Conservation (phyloP, 2,888 invertebrate genomes). For the Eumacrocentrus americanus region DNA sequence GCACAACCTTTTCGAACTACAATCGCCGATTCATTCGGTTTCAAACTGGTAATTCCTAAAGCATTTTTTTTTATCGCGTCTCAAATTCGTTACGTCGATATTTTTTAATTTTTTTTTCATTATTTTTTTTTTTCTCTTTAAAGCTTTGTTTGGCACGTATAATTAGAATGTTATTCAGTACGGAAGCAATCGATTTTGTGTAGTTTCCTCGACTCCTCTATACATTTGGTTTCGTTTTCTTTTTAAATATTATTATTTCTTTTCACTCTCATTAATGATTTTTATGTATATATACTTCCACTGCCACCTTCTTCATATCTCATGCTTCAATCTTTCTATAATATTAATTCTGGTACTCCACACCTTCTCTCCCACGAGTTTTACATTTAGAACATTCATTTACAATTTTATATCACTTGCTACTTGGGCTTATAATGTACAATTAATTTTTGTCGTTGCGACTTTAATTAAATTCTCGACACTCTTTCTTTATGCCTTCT, state of each 20-base stretch:
- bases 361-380: slow-evolving; percentile 33
- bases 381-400: slow-evolving; percentile 56
- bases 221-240: slow-evolving; percentile 4
- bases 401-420: slow-evolving; percentile 45
- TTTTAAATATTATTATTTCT: too few relatives aligned
- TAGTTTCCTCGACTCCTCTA: slow-evolving; percentile 25
- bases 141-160: slow-evolving; percentile 60
- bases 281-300: slow-evolving; percentile 29
- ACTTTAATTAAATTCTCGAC: slow-evolving; percentile 19
- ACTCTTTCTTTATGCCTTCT: slow-evolving; percentile 8
- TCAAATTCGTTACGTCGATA: slow-evolving; percentile 46
- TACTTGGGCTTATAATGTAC: slow-evolving; percentile 40
- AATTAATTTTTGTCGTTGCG: slow-evolving; percentile 33
- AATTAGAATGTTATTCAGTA: slow-evolving; percentile 59
- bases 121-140: slow-evolving; percentile 43
- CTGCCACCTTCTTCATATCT: slow-evolving; percentile 14
- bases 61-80: slow-evolving; percentile 40
- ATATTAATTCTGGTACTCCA: slow-evolving; percentile 31
- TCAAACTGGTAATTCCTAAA: slow-evolving; percentile 38
- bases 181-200: slow-evolving; percentile 54
- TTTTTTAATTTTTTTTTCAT: slow-evolving; percentile 41
- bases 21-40: slow-evolving; percentile 27
- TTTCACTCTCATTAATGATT: slow-evolving; percentile 10
- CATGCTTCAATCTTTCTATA: slow-evolving; percentile 24
- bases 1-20: slow-evolving; percentile 37